phyloP scores from a whole-genome alignment of 2,888 invertebrate genomes.

The Pedicia rivosa region DNA sequence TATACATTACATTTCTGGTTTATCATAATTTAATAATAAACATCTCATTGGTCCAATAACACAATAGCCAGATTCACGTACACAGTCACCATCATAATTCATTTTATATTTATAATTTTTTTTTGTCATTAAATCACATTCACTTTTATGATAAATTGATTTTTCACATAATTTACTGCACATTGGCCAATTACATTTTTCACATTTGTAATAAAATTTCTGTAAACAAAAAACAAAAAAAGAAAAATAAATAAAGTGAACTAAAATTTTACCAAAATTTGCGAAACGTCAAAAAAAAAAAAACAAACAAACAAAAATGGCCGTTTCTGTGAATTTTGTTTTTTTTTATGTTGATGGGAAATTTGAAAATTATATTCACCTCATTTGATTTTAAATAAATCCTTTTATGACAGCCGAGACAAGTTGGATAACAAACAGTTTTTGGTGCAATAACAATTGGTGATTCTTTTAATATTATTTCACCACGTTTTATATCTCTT shows the following conservation, averaged over 20 bases:
- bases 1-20: slow-evolving; percentile 32
- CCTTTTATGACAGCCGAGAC: slow-evolving; percentile 44
- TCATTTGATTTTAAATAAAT: slow-evolving; percentile 21
- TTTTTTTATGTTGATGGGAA: too few relatives aligned
- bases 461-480: slow-evolving; percentile 46
- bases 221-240: background rate
- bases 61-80: slow-evolving; percentile 44
- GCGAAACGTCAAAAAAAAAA: background rate
- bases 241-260: background rate
- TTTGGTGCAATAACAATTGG: slow-evolving; percentile 53
- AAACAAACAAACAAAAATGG: background rate
- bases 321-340: too few relatives aligned
- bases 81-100: slow-evolving; percentile 26
- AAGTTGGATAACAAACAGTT: slow-evolving; percentile 39
- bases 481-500: slow-evolving; percentile 48
- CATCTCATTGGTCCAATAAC: slow-evolving; percentile 49
- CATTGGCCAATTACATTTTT: slow-evolving; percentile 51
- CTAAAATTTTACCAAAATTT: background rate
- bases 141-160: slow-evolving; percentile 36
- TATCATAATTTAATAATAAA: slow-evolving; percentile 38
- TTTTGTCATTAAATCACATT: slow-evolving; percentile 43
- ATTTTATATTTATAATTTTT: slow-evolving; percentile 41
- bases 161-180: slow-evolving; percentile 43
- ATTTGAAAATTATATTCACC: too few relatives aligned
- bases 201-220: slow-evolving; percentile 40